These are phyloP conservation scores for Triops cancriformis DNA, from an alignment of 1,140 invertebrate species.

Conservation along the genomic window DNA sequence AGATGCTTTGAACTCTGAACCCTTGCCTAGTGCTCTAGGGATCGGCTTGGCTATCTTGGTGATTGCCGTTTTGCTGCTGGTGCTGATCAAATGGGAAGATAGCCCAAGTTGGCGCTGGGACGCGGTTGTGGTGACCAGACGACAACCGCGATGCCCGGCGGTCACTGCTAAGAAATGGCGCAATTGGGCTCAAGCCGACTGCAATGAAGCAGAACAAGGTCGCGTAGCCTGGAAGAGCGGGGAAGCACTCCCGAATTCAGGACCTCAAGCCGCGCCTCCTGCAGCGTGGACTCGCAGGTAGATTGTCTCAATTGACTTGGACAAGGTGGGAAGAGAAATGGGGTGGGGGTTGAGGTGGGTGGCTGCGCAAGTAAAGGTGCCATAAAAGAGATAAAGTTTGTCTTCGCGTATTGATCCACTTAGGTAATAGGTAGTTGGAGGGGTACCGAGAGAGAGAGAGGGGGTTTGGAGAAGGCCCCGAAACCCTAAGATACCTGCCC, in stretches of 20 bases:
- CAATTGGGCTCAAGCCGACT: not conserved
- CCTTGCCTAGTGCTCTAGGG: not conserved
- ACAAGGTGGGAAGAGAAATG: not conserved
- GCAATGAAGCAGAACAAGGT: slow-evolving; percentile 6
- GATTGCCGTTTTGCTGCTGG: not conserved
- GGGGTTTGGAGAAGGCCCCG: not conserved
- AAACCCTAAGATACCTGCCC: too few species aligned
- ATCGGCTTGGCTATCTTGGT: not conserved
- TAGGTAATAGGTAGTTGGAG: not conserved
- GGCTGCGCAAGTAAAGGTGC: slow-evolving; percentile 1
- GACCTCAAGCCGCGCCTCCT: not conserved
- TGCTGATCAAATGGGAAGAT: not conserved
- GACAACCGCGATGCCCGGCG: not conserved
- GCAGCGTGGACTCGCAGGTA: not conserved
- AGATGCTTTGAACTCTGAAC: not conserved
- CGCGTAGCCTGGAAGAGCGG: not conserved
- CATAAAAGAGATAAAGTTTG: slow-evolving; percentile 14
- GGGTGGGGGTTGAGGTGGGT: not conserved
- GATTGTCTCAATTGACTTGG: slow-evolving; percentile 8
- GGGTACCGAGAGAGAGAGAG: not conserved
- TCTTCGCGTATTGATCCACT: slow-evolving; percentile 1
- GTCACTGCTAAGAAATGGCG: not conserved
- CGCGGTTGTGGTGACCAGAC: not conserved
- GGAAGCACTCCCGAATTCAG: not conserved
- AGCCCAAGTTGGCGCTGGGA: not conserved